Conservation (phyloP, 2,888 invertebrate species). For the Caenorhabditis sulstoni region DNA sequence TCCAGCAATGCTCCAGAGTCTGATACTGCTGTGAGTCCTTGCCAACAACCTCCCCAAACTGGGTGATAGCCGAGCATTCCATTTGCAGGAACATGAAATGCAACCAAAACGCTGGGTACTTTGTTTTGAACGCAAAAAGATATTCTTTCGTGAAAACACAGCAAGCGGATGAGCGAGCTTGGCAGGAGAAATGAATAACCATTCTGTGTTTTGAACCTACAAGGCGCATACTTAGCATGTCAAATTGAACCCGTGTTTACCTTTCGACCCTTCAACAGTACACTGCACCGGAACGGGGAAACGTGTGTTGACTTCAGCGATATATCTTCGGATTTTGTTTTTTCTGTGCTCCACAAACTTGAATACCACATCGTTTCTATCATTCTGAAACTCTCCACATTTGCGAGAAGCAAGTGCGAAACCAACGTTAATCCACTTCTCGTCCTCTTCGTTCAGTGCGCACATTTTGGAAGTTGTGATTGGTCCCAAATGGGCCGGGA, state of each 20-base stretch:
- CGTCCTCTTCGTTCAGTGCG: constrained; percentile 61
- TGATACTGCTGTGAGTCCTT: constrained; percentile 81
- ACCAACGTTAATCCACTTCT: constrained; percentile 53
- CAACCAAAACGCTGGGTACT: constrained; percentile 92
- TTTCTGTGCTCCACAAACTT: constrained; percentile 96
- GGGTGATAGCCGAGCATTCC: constrained; percentile 76
- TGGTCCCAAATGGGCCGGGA: constrained; percentile 65
- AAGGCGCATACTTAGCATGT: too few relatives aligned
- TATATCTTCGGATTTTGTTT: constrained; percentile 92
- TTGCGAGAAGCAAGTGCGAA: too few relatives aligned
- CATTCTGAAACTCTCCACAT: constrained; percentile 52
- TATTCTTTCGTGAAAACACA: constrained; percentile 87
- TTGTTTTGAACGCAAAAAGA: constrained; percentile 83
- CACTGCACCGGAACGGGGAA: constrained; percentile 94
- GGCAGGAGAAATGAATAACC: constrained; percentile 92
- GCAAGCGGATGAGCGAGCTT: constrained; percentile 87
- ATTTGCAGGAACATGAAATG: constrained; percentile 90
- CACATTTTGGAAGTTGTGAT: constrained; percentile 68
- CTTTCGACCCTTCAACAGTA: constrained; percentile 88
- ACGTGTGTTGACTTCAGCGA: constrained; percentile 89
- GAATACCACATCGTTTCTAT: constrained; percentile 85
- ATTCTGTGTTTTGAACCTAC: constrained; percentile 88
- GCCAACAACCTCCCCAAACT: constrained; percentile 81
- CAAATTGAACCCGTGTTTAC: too few relatives aligned
- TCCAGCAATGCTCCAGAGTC: constrained; percentile 90